Percentiles rank a stretch among this genome's conserved stretches.
phyloP scores from a whole-genome alignment of 2,113 vertebrate genomes.

The Spea bombifrons region DNA sequence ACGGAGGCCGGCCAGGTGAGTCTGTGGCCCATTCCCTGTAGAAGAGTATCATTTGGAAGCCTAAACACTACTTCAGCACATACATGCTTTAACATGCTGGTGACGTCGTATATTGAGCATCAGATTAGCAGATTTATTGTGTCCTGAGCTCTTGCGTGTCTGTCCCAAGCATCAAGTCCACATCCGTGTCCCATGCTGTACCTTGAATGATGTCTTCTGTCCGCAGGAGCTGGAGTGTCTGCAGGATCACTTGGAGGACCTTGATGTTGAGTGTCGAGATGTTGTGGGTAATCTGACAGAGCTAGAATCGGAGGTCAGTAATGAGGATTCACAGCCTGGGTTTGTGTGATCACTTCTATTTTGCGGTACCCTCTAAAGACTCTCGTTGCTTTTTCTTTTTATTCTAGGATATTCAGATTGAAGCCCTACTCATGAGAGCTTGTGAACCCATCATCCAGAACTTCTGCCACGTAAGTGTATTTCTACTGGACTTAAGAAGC shows the following conservation, averaged over 20 bases:
- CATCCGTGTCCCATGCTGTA: no score
- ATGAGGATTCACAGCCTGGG: background rate
- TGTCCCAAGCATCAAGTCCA: no score
- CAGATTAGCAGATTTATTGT: no score
- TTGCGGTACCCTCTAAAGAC: background rate
- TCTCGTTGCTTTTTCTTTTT: conserved; percentile 16
- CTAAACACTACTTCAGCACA: no score
- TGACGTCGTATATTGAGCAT: no score
- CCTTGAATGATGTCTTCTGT: background rate
- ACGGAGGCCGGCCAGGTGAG: conserved; percentile 85
- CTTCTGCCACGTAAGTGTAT: conserved; percentile 79
- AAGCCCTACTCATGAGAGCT: conserved; percentile 93
- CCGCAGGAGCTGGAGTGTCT: conserved; percentile 90
- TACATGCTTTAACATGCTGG: no score
- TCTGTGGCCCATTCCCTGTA: background rate
- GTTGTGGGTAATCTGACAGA: conserved; percentile 93
- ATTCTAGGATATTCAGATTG: conserved; percentile 92
- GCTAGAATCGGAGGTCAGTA: conserved; percentile 87
- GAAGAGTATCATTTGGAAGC: no score
- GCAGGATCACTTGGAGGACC: conserved; percentile 92
- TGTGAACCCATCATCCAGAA: conserved; percentile 91
- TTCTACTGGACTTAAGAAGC: background rate
- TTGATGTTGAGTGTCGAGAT: conserved; percentile 83
- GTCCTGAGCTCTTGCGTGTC: no score
- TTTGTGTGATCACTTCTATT: background rate